Evolutionary conservation across 1,140 invertebrate species (phyloP).

Genomic region (Drosophila ambigua): DNA sequence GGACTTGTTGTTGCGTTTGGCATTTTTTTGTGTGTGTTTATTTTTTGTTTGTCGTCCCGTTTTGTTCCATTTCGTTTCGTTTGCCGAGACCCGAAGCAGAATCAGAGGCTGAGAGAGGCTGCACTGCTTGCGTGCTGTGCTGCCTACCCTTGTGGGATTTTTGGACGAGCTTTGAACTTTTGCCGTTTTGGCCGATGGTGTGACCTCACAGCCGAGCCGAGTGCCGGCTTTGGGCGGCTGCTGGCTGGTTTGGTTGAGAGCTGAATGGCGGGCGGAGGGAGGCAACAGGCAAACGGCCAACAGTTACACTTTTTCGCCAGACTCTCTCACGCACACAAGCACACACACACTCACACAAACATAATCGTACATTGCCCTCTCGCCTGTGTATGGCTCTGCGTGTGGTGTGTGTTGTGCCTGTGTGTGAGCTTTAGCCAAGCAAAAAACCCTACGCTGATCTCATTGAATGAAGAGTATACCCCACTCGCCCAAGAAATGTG

Average conservation of each 20-base stretch:
- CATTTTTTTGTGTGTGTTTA: conserved; percentile 25
- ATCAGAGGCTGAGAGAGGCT: conserved; percentile 33
- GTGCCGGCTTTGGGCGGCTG: too few species aligned
- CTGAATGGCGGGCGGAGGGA: conserved; percentile 7
- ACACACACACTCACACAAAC: conserved; percentile 34
- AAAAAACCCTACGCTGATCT: conserved; percentile 67
- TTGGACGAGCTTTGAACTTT: conserved; percentile 67
- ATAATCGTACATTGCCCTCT: conserved; percentile 77
- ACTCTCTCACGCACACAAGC: conserved; percentile 35
- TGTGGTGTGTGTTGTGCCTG: conserved; percentile 12
- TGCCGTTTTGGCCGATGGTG: conserved; percentile 24
- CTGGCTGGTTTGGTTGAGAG: conserved; percentile 9
- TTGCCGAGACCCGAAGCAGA: conserved; percentile 16
- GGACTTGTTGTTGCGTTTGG: conserved; percentile 27
- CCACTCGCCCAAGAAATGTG: conserved; percentile 1
- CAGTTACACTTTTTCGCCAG: conserved; percentile 21
- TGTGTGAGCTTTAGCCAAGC: conserved; percentile 24
- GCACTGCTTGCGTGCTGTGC: conserved; percentile 30
- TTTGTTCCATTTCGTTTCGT: conserved; percentile 30
- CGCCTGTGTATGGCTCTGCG: background rate
- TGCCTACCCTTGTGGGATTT: conserved; percentile 43
- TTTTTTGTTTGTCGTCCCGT: conserved; percentile 50
- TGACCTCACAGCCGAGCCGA: conserved; percentile 37
- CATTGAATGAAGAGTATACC: conserved; percentile 65
- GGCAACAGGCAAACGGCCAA: too few species aligned